Base-by-base conservation (phyloP, 2,113 vertebrate species). In the Cyprinodon variegatus region DNA sequence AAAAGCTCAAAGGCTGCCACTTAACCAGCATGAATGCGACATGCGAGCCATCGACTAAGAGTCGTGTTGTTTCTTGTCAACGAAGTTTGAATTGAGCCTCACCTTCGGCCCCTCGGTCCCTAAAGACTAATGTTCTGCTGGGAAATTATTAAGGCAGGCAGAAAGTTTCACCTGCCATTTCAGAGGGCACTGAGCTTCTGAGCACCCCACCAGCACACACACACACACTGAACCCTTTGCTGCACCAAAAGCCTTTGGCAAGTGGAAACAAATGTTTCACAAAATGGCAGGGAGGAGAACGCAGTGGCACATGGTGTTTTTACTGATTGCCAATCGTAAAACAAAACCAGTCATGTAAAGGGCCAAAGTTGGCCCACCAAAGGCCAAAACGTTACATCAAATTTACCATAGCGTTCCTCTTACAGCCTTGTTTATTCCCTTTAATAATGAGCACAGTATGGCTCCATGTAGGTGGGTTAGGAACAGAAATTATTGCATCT, bases 291-390 rank as follows among this genome's bases (percentile, higher is more conserved):
- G 88, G 94, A 94, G 92, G 93, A 93, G 94, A 94, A 94, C 94
- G 93, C 93, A 86, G 93, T 94, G 90, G 93, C 95, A 90, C 91
- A 88, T 90, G 83, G 93, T 91, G 91, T 95, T 96, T 57, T 95
- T 92, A 87, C 88, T 94, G 94, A 96, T 93, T 95, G 94, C 92
- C 93, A 93, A 96, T 95, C 95, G 94, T 96, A 95, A 96, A 97
- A 96, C 91, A 96, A 92, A 91, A 87, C 88, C 91, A 93, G 95
- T 91, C 93, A 93, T 95, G 95, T 96, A 96, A 96, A 91, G 92
- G 91, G 91, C 14, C 50, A 9, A 90, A 90, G 92, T 89, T 67
- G 88, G 82, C 75, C 83, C 76, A 82, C 83, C 78, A 87, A 89
- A 91, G 85, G 83, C 85, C 78, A 89, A 95, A 92, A 86, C 83